phyloP scores from a whole-genome alignment of 2,113 vertebrate species.

The Eulacestoma nigropectus region DNA sequence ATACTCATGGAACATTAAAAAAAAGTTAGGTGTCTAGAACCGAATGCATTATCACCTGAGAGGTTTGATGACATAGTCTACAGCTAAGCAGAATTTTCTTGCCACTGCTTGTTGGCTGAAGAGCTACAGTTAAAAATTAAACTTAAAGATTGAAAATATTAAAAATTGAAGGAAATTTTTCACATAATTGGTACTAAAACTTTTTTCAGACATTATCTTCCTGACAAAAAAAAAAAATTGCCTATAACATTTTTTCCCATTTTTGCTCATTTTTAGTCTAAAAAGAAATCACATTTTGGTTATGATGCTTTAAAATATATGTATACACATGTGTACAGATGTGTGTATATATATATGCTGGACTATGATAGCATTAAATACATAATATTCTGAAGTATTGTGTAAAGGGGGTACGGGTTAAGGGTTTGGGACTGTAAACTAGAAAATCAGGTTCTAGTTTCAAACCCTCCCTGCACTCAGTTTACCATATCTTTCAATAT shows the following conservation, averaged over 20 bases:
- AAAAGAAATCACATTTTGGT: neutral
- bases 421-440: neutral
- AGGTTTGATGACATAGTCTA: neutral
- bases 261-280: neutral
- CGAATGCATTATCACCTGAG: neutral
- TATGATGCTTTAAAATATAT: neutral
- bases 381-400: neutral
- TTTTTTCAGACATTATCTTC: neutral
- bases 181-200: neutral
- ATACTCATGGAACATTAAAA: neutral
- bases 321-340: neutral
- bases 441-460: neutral
- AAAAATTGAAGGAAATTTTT: neutral
- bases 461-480: neutral
- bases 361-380: neutral
- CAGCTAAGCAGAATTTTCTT: neutral
- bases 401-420: rapidly evolving
- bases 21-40: neutral
- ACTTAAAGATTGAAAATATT: neutral
- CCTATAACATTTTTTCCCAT: neutral
- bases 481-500: neutral
- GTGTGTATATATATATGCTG: too few species aligned
- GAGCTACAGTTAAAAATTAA: neutral
- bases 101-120: neutral
- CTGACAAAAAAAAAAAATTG: neutral